Percentiles rank a stretch among this genome's conserved stretches.
Conservation (phyloP, 2,888 invertebrate species). For the Luperina nickerlii region DNA sequence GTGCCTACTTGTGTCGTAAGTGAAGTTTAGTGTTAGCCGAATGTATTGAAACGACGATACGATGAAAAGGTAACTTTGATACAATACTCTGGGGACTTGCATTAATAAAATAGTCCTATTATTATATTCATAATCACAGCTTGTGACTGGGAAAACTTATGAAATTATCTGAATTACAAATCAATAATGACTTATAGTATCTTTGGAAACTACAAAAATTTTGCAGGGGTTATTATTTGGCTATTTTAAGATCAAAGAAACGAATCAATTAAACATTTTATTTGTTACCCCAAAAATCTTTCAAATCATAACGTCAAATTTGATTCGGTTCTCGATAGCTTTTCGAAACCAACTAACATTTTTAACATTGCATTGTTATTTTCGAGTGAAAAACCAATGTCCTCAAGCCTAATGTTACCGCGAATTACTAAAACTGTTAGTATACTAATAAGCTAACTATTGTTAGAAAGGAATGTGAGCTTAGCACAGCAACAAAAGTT, state of each 20-base stretch:
- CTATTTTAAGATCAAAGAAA: neutral
- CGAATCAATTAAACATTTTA: neutral
- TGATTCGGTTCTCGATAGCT: neutral
- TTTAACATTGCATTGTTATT: neutral
- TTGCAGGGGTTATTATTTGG: neutral
- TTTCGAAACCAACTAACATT: neutral
- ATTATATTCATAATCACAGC: neutral
- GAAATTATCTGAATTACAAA: neutral
- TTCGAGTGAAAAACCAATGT: neutral
- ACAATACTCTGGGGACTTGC: neutral
- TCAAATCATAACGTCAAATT: neutral
- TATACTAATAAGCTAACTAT: constrained; percentile 12
- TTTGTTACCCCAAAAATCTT: neutral
- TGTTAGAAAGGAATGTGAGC: constrained; percentile 17
- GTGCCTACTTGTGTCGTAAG: constrained; percentile 16
- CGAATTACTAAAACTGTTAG: constrained; percentile 17
- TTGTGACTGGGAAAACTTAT: neutral
- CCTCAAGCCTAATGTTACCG: neutral
- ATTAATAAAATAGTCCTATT: neutral
- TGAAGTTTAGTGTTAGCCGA: constrained; percentile 9
- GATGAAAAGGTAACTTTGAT: neutral
- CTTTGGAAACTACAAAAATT: neutral
- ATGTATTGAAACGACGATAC: constrained; percentile 21
- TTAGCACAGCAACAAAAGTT: neutral
- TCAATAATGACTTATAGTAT: neutral